A percentile compares a stretch with the other conserved stretches of the same genome.
Conservation (phyloP, 2,888 invertebrate genomes). For the Mechanitis messenoides region DNA sequence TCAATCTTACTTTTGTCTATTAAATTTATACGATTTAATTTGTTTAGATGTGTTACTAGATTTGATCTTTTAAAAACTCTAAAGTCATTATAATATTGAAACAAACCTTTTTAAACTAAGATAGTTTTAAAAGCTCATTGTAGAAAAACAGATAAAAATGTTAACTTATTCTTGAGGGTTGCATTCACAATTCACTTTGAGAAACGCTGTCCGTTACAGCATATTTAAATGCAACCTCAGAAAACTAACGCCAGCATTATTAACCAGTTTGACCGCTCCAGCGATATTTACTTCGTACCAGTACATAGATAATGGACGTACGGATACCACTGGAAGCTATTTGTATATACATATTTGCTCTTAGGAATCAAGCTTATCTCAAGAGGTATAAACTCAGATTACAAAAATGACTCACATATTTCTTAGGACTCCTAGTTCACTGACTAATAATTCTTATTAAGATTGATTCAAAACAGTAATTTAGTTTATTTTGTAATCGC, state of each 20-base stretch:
- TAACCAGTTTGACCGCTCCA: constrained; percentile 7
- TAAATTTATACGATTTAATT: too few species aligned
- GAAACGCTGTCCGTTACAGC: neutral
- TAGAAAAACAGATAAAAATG: too few species aligned
- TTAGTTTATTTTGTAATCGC: neutral
- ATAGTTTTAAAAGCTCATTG: too few species aligned
- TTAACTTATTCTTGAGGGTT: neutral
- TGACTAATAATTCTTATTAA: constrained; percentile 16
- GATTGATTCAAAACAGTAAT: constrained; percentile 16
- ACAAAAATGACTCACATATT: constrained; percentile 11
- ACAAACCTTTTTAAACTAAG: too few species aligned
- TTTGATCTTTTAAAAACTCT: too few species aligned
- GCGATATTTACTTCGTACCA: constrained; percentile 6
- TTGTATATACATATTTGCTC: constrained; percentile 20
- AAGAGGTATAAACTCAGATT: constrained; percentile 10
- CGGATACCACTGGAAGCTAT: constrained; percentile 13
- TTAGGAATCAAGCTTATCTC: constrained; percentile 22
- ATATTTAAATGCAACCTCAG: constrained; percentile 4
- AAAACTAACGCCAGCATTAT: constrained; percentile 2
- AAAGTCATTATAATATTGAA: too few species aligned
- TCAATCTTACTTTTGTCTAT: too few species aligned
- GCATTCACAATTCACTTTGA: neutral
- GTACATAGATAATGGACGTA: neutral
- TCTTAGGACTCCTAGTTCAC: constrained; percentile 15
- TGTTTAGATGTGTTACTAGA: too few species aligned